phyloP scores from a whole-genome alignment of 2,113 vertebrate species.

The Hyla sarda region DNA sequence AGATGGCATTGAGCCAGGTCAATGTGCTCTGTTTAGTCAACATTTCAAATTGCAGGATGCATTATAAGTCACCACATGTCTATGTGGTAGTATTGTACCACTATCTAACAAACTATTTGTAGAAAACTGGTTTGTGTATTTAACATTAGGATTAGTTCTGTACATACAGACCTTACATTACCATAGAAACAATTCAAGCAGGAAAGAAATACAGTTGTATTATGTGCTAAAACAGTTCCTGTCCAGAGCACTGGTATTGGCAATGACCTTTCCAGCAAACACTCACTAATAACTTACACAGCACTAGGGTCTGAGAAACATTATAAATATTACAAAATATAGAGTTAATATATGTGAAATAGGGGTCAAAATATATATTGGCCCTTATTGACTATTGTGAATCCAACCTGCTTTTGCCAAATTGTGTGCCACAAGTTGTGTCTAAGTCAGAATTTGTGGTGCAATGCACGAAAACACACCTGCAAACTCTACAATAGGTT shows the following conservation, averaged over 20 bases:
- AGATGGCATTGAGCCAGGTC: constrained; percentile 22
- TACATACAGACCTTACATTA: background rate
- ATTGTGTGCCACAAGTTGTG: no score
- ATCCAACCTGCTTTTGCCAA: no score
- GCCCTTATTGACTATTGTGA: no score
- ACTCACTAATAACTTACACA: background rate
- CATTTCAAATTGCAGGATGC: background rate
- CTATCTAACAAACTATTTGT: background rate
- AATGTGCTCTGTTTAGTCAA: background rate
- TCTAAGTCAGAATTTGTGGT: no score
- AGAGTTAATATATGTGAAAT: background rate
- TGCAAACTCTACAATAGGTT: no score
- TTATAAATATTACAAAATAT: no score
- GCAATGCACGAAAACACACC: no score
- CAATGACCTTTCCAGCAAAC: background rate
- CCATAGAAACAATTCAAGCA: constrained; percentile 43
- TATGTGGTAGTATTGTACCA: background rate
- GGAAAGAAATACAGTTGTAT: background rate
- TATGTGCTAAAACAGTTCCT: background rate
- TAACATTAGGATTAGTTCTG: constrained; percentile 13
- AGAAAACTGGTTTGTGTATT: constrained; percentile 24
- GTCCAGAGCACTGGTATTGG: background rate
- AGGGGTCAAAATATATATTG: no score
- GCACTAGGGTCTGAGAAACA: background rate
- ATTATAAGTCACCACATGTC: constrained; percentile 6